Conservation (phyloP, 2,113 vertebrate genomes). For the Pardalotus punctatus region DNA sequence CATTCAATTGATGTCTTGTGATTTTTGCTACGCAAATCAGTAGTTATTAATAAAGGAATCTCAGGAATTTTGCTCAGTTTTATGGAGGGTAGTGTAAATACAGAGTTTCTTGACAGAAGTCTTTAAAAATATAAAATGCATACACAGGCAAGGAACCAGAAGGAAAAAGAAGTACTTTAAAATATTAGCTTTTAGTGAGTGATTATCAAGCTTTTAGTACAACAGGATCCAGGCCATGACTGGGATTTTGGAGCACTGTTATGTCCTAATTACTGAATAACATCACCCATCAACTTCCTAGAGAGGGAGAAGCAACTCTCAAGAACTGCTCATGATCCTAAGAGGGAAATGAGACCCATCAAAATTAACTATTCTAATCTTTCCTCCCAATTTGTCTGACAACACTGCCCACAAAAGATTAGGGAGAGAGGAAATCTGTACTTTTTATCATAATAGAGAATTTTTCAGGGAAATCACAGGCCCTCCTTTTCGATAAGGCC, state of each 20-base stretch:
- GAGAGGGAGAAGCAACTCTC: neutral
- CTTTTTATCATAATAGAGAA: neutral
- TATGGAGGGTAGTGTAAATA: constrained; percentile 35
- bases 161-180: neutral
- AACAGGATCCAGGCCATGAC: neutral
- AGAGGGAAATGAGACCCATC: neutral
- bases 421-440: neutral
- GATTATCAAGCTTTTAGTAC: neutral
- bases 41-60: constrained; percentile 37
- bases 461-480: neutral
- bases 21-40: constrained; percentile 41
- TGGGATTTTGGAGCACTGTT: neutral
- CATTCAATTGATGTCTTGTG: constrained; percentile 60
- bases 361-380: neutral
- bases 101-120: constrained; percentile 39
- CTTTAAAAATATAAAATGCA: constrained; percentile 44
- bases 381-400: neutral
- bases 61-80: constrained; percentile 56
- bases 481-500: neutral
- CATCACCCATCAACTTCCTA: neutral
- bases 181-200: neutral
- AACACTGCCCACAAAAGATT: neutral
- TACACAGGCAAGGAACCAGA: neutral
- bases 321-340: neutral
- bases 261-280: neutral